phyloP scores from a whole-genome alignment of 2,113 vertebrate species.

The Maccullochella peelii region DNA sequence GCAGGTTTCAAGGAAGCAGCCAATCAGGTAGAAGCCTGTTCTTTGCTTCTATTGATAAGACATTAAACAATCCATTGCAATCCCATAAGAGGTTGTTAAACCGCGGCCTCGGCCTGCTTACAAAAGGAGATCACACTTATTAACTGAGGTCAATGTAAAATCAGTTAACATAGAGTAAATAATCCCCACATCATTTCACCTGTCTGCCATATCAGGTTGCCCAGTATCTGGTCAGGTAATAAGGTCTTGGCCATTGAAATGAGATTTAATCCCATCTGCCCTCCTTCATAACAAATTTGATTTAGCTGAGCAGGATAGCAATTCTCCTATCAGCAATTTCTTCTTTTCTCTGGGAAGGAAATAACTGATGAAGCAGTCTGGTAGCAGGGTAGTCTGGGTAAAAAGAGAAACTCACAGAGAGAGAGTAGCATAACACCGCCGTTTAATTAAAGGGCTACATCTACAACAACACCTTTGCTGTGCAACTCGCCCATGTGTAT shows the following conservation, averaged over 20 bases:
- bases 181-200: slow-evolving; percentile 36
- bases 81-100: slow-evolving; percentile 55
- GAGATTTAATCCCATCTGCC: slow-evolving; percentile 39
- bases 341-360: slow-evolving; percentile 13
- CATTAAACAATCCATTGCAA: slow-evolving; percentile 35
- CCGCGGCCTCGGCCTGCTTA: background rate
- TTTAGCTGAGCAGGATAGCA: slow-evolving; percentile 26
- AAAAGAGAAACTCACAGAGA: slow-evolving; percentile 29
- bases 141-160: slow-evolving; percentile 61
- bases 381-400: slow-evolving; percentile 14
- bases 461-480: slow-evolving; percentile 32
- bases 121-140: slow-evolving; percentile 40
- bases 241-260: slow-evolving; percentile 24
- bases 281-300: slow-evolving; percentile 37
- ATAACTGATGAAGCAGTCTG: slow-evolving; percentile 41
- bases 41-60: slow-evolving; percentile 15
- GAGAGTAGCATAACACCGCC: slow-evolving; percentile 12
- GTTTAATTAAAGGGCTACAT: slow-evolving; percentile 70
- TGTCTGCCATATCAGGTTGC: slow-evolving; percentile 14
- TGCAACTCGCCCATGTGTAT: slow-evolving; percentile 57
- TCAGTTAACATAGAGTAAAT: slow-evolving; percentile 54
- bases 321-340: slow-evolving; percentile 34
- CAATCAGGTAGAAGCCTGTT: background rate
- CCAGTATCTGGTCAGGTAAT: slow-evolving; percentile 19
- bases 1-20: background rate